Conservation (phyloP, 2,113 vertebrate genomes). For the Pelvicachromis taeniatus region DNA sequence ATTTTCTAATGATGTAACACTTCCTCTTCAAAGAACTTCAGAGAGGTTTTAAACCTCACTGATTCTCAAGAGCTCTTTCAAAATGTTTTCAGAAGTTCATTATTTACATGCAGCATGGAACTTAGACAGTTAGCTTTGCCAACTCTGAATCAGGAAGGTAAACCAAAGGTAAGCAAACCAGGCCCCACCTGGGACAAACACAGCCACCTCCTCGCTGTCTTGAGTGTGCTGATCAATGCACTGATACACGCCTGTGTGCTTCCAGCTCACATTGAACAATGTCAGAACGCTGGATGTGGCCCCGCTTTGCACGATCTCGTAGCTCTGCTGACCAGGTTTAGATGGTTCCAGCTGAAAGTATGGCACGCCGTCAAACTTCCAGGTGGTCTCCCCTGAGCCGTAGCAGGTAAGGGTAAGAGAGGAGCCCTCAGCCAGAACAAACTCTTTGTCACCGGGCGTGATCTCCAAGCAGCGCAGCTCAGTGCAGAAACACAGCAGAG, state of each 20-base stretch:
- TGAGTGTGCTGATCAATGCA: slow-evolving; percentile 68
- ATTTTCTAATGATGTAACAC: neutral
- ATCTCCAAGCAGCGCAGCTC: slow-evolving; percentile 66
- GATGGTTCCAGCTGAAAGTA: slow-evolving; percentile 30
- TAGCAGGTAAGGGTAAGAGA: slow-evolving; percentile 79
- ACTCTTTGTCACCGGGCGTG: slow-evolving; percentile 64
- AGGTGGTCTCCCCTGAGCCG: slow-evolving; percentile 57
- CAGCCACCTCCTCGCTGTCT: slow-evolving; percentile 71
- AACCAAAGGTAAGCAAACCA: neutral
- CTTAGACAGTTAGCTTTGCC: neutral
- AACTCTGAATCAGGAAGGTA: neutral
- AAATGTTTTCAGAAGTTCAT: neutral
- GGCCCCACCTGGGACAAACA: slow-evolving; percentile 88
- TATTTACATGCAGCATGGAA: neutral
- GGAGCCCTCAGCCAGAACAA: slow-evolving; percentile 75
- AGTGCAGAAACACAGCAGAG: slow-evolving; percentile 52
- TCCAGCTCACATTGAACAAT: slow-evolving; percentile 77
- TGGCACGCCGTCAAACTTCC: slow-evolving; percentile 69
- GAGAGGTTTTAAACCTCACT: neutral
- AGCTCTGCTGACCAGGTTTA: neutral
- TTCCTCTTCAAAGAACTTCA: rapidly evolving
- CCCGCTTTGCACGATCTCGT: neutral
- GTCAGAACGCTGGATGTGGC: slow-evolving; percentile 72
- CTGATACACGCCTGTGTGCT: slow-evolving; percentile 82
- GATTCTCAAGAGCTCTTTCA: neutral